A percentile compares a stretch with the other conserved stretches of the same genome.
Evolutionary conservation across 2,113 vertebrate species (phyloP).

Genomic region (Tachycineta bicolor): DNA sequence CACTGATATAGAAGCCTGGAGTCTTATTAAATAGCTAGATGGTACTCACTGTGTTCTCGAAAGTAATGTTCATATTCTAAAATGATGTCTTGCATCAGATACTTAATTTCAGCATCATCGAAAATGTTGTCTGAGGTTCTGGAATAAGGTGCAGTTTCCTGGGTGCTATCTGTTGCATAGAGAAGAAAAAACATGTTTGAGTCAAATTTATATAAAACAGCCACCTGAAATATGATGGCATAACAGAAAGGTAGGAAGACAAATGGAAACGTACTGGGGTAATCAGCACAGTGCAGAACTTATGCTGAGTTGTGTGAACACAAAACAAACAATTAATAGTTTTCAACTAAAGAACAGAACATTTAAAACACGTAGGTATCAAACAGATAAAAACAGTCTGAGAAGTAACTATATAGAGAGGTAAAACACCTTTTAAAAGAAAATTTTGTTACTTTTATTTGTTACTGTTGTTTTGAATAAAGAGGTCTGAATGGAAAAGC

Average conservation of each 20-base stretch:
- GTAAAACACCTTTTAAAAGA: background rate
- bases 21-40: background rate
- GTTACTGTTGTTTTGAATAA: background rate
- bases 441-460: background rate
- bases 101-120: background rate
- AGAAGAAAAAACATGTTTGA: background rate
- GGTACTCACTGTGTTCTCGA: fast-evolving
- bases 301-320: background rate
- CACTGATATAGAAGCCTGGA: background rate
- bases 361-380: background rate
- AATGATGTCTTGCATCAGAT: fast-evolving
- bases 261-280: background rate
- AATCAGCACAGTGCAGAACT: background rate
- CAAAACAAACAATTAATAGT: background rate
- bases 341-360: background rate
- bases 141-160: background rate
- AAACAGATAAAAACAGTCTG: background rate
- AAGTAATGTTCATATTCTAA: background rate
- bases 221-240: background rate
- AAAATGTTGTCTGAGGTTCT: background rate
- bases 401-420: background rate
- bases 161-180: background rate
- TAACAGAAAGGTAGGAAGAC: background rate
- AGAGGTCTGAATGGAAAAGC: background rate
- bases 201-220: background rate